Evolutionary conservation across 2,797 vertebrate species (phyloP).

Genomic region (Esox lucius): DNA sequence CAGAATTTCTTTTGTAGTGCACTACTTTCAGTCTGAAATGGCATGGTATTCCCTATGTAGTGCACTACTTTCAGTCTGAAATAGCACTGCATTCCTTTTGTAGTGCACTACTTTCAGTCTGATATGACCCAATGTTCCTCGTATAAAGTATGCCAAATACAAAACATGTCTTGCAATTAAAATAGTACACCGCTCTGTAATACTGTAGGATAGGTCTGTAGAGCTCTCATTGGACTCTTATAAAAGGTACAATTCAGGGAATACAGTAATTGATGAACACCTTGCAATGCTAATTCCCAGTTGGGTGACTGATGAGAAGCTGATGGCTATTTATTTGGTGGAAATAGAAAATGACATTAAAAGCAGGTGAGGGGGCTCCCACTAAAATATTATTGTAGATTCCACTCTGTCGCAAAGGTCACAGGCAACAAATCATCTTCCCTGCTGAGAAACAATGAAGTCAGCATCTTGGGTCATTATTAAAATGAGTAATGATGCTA

Average conservation of each 20-base stretch:
- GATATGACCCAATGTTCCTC: too few relatives aligned
- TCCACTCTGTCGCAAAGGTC: slow-evolving; percentile 41
- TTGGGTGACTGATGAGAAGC: slow-evolving; percentile 12
- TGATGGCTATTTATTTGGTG: slow-evolving; percentile 30
- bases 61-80: too few relatives aligned
- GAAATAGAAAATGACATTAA: slow-evolving; percentile 9
- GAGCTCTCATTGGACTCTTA: not conserved
- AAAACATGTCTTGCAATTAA: too few relatives aligned
- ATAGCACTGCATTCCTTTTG: too few relatives aligned
- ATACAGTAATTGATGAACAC: not conserved
- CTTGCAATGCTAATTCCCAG: slow-evolving; percentile 11
- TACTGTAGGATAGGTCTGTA: too few relatives aligned
- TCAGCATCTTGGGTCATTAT: slow-evolving; percentile 43
- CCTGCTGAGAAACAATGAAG: slow-evolving; percentile 51
- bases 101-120: too few relatives aligned
- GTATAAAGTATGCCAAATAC: too few relatives aligned
- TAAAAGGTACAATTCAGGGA: not conserved
- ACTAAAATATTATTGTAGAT: slow-evolving; percentile 23
- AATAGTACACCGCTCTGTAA: too few relatives aligned
- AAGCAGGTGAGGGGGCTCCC: slow-evolving; percentile 25
- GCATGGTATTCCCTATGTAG: too few relatives aligned
- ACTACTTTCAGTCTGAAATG: too few relatives aligned
- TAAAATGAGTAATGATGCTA: slow-evolving; percentile 62
- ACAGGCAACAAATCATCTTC: slow-evolving; percentile 24
- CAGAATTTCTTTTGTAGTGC: too few relatives aligned